Conservation (phyloP, 2,797 vertebrate genomes). For the Platyrinchus mystaceus region DNA sequence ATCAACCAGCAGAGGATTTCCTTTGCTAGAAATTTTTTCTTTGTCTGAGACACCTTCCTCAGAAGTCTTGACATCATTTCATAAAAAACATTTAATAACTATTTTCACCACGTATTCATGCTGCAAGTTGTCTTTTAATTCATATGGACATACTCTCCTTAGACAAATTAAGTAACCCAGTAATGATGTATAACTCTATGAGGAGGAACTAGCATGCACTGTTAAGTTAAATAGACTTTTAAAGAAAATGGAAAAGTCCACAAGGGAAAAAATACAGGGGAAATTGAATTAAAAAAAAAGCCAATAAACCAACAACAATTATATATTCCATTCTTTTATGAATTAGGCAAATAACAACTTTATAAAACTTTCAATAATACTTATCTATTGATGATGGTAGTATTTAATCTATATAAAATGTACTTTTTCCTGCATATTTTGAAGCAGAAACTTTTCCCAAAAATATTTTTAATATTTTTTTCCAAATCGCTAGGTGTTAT, state of each 20-base stretch:
- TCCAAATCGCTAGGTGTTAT: not conserved
- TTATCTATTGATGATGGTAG: not conserved
- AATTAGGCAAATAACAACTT: not conserved
- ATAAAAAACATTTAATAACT: not conserved
- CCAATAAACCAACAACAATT: not conserved
- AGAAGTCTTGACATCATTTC: not conserved
- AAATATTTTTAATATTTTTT: too few species aligned
- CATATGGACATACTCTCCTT: not conserved
- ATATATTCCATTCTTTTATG: not conserved
- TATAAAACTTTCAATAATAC: rapidly evolving
- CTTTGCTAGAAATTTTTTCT: not conserved
- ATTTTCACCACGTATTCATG: not conserved
- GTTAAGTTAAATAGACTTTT: not conserved
- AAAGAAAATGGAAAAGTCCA: not conserved
- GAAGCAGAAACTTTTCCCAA: not conserved
- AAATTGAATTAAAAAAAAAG: not conserved
- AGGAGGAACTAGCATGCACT: not conserved
- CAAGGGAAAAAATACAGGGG: not conserved
- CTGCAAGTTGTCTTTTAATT: not conserved
- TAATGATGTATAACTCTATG: not conserved
- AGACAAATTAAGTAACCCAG: not conserved
- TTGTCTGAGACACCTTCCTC: not conserved
- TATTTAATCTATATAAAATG: not conserved
- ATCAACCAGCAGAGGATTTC: not conserved
- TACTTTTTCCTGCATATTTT: not conserved